Conservation (phyloP, 2,113 vertebrate species). For the Natator depressus region DNA sequence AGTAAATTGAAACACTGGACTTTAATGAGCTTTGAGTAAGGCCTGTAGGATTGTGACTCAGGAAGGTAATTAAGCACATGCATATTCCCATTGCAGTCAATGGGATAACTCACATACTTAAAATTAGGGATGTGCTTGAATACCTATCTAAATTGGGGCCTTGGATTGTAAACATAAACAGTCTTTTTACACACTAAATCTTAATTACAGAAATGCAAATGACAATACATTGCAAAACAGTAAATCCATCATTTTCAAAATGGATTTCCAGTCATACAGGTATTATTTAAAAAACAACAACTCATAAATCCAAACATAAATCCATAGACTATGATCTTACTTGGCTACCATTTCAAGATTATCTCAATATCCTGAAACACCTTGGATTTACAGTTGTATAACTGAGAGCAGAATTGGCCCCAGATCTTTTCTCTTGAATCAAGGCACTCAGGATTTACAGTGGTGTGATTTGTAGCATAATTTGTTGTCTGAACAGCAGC, state of each 20-base stretch:
- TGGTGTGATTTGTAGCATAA: not conserved
- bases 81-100: not conserved
- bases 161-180: not conserved
- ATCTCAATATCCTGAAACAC: not conserved
- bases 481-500: not conserved
- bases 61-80: not conserved
- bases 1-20: not conserved
- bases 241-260: not conserved
- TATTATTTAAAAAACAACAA: not conserved
- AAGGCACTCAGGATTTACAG: not conserved
- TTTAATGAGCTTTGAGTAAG: not conserved
- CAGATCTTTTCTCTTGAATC: slow-evolving; percentile 44
- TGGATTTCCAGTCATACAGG: not conserved
- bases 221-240: not conserved
- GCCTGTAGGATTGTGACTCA: not conserved
- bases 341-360: not conserved
- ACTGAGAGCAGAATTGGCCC: not conserved
- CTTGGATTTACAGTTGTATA: slow-evolving; percentile 1
- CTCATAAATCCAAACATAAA: not conserved
- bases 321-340: not conserved
- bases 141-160: not conserved
- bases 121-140: not conserved
- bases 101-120: not conserved
- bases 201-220: not conserved
- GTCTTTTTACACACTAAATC: not conserved